Percentiles rank a stretch among this genome's conserved stretches.
These are phyloP conservation scores for Aromia moschata DNA, from an alignment of 2,888 invertebrate species.

Conservation along the genomic window DNA sequence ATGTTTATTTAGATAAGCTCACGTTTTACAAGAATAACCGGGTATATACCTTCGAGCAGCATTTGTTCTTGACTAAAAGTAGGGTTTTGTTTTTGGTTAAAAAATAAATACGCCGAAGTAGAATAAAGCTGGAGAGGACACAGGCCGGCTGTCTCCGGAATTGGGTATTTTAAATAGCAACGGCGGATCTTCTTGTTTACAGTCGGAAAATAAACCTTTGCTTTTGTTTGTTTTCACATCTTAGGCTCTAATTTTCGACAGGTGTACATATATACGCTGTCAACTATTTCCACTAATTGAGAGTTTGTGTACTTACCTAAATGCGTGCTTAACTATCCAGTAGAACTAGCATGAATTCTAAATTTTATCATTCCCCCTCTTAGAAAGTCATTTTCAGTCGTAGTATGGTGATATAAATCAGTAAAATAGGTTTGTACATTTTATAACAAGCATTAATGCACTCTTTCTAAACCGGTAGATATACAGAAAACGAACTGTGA, in stretches of 20 bases:
- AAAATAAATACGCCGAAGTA: conserved; percentile 53
- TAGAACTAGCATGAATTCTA: too few species aligned
- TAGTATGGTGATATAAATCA: too few species aligned
- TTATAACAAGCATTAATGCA: too few species aligned
- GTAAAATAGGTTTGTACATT: too few species aligned
- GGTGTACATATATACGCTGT: conserved; percentile 31
- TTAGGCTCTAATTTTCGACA: conserved; percentile 34
- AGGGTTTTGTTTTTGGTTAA: conserved; percentile 52
- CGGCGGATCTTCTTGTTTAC: conserved; percentile 39
- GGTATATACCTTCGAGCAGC: conserved; percentile 38
- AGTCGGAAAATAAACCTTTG: conserved; percentile 32
- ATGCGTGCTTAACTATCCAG: too few species aligned
- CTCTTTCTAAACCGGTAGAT: too few species aligned
- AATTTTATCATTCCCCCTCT: too few species aligned
- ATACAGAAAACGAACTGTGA: too few species aligned
- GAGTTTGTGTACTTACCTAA: too few species aligned
- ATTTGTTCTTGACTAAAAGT: conserved; percentile 48
- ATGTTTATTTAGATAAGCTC: conserved; percentile 42
- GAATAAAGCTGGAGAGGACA: conserved; percentile 46
- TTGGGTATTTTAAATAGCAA: conserved; percentile 28
- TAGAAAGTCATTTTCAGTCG: too few species aligned
- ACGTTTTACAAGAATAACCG: conserved; percentile 39
- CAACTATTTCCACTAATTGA: conserved; percentile 3
- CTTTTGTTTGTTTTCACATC: conserved; percentile 34
- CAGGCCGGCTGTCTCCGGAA: conserved; percentile 46